Evolutionary conservation across 1,140 invertebrate species (phyloP).

Genomic region (Physella acuta): DNA sequence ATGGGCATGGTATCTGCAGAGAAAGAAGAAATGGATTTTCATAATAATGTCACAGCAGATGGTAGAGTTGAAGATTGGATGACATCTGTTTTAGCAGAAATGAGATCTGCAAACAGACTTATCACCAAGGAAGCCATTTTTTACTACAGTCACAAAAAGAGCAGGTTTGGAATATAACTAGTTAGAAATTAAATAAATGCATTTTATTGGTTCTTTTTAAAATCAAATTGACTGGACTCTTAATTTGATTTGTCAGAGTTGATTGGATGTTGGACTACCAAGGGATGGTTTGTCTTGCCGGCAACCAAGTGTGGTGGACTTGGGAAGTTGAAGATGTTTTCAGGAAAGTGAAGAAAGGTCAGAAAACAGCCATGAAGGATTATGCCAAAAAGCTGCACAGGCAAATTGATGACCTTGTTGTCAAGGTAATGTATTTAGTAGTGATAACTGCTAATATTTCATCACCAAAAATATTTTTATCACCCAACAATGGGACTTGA

Average conservation of each 20-base stretch:
- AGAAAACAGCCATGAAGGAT: conserved; percentile 85
- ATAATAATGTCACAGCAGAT: conserved; percentile 64
- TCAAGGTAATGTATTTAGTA: conserved; percentile 54
- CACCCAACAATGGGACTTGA: no score
- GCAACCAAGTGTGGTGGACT: conserved; percentile 91
- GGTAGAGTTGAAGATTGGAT: conserved; percentile 88
- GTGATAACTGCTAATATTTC: no score
- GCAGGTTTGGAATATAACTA: conserved; percentile 57
- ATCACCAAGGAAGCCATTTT: conserved; percentile 86
- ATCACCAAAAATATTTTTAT: no score
- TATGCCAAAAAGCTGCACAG: conserved; percentile 78
- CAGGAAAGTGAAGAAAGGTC: conserved; percentile 69
- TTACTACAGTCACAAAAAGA: conserved; percentile 74
- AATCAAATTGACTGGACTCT: no score
- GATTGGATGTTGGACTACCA: conserved; percentile 87
- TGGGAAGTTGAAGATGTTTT: conserved; percentile 89
- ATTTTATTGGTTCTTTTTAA: no score
- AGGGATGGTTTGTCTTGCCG: conserved; percentile 83
- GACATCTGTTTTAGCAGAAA: conserved; percentile 79
- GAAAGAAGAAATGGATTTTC: conserved; percentile 83
- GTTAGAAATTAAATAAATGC: background rate
- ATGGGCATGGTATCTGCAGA: conserved; percentile 83
- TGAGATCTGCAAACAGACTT: conserved; percentile 79
- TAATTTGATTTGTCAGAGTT: conserved; percentile 61
- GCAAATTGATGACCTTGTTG: conserved; percentile 82